Conservation (phyloP, 2,113 vertebrate genomes). For the Carlito syrichta region DNA sequence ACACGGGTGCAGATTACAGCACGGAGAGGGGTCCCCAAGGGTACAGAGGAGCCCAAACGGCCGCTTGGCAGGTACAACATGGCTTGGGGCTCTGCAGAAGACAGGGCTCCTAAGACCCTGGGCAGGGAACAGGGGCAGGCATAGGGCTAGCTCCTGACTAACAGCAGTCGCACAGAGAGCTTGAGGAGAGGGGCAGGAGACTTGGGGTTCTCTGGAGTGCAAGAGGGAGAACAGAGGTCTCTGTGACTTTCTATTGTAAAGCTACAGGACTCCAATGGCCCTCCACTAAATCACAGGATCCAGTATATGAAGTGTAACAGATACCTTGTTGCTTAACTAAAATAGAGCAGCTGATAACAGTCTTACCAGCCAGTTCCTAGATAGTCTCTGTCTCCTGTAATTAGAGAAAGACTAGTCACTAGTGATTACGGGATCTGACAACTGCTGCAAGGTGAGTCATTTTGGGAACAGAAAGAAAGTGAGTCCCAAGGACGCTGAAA, state of each 20-base stretch:
- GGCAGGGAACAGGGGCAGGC: not conserved
- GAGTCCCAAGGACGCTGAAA: not conserved
- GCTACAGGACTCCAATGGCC: no score
- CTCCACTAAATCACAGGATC: not conserved
- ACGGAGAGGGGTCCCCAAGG: not conserved
- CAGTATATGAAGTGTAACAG: not conserved
- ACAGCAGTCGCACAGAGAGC: not conserved
- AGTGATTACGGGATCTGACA: not conserved
- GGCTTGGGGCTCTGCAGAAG: not conserved
- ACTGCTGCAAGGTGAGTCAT: not conserved
- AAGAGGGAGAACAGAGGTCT: not conserved
- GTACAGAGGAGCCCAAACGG: not conserved
- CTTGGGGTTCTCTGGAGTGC: not conserved
- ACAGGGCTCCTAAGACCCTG: not conserved
- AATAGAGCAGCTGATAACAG: not conserved
- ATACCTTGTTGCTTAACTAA: not conserved
- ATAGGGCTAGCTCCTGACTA: not conserved
- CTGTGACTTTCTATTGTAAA: not conserved
- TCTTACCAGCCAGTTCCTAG: not conserved
- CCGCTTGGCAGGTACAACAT: not conserved
- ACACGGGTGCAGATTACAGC: not conserved
- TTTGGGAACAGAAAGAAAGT: not conserved
- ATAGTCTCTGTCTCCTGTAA: not conserved
- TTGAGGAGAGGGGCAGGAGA: not conserved
- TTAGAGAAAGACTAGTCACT: not conserved